Evolutionary conservation across 2,797 vertebrate genomes (phyloP).

Genomic region (Helostoma temminkii): DNA sequence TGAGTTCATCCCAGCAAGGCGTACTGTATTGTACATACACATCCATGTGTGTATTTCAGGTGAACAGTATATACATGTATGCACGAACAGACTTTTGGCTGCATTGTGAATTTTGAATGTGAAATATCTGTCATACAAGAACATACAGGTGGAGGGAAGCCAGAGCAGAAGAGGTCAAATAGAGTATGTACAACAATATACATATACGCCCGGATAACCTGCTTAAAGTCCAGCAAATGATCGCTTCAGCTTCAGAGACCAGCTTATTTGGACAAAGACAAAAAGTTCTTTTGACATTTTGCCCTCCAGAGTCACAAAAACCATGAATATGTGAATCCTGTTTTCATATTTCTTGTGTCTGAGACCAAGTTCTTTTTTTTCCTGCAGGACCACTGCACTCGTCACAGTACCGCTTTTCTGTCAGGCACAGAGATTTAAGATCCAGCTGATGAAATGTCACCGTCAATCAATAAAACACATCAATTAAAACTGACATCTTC

Average conservation of each 20-base stretch:
- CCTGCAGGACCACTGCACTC: not conserved
- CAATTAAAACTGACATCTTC: slow-evolving; percentile 19
- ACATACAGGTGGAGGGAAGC: not conserved
- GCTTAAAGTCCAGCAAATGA: slow-evolving; percentile 26
- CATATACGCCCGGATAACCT: slow-evolving; percentile 9
- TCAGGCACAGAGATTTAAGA: slow-evolving; percentile 42
- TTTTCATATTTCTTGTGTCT: not conserved
- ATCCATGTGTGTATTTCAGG: slow-evolving; percentile 19
- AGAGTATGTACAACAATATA: slow-evolving; percentile 74
- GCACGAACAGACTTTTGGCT: slow-evolving; percentile 47
- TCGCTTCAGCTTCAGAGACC: slow-evolving; percentile 21
- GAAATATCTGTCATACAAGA: slow-evolving; percentile 23
- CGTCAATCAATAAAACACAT: slow-evolving; percentile 26
- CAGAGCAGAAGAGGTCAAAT: slow-evolving; percentile 18
- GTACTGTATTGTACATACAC: slow-evolving; percentile 27
- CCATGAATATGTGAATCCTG: not conserved
- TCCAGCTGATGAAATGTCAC: slow-evolving; percentile 22
- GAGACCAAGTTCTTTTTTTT: not conserved
- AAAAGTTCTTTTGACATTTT: slow-evolving; percentile 7
- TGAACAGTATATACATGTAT: slow-evolving; percentile 19
- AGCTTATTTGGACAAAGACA: slow-evolving; percentile 29
- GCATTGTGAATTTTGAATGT: slow-evolving; percentile 30
- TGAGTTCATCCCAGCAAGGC: slow-evolving; percentile 1
- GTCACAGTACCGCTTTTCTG: slow-evolving; percentile 9
- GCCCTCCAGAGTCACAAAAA: slow-evolving; percentile 11